phyloP scores from a whole-genome alignment of 1,140 invertebrate species.

The Drosophila varians region DNA sequence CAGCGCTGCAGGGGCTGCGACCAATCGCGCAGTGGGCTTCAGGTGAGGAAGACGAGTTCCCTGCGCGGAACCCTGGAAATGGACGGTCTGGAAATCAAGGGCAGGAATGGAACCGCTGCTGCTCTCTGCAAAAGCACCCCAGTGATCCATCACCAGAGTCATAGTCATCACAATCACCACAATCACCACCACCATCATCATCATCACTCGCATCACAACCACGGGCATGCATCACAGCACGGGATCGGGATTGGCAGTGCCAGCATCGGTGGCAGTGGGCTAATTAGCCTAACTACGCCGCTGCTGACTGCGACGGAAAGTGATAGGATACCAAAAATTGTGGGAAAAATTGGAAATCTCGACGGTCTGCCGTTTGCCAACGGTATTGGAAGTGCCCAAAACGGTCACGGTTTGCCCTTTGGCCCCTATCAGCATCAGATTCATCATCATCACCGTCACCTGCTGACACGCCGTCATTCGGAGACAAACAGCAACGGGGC shows the following conservation, averaged over 20 bases:
- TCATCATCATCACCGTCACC: conserved; percentile 46
- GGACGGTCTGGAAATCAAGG: conserved; percentile 13
- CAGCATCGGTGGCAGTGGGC: conserved; percentile 67
- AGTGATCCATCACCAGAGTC: conserved; percentile 41
- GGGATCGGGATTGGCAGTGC: conserved; percentile 58
- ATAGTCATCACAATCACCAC: conserved; percentile 38
- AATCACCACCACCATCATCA: conserved; percentile 26
- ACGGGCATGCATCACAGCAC: conserved; percentile 13
- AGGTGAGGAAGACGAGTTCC: conserved; percentile 74
- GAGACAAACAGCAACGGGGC: conserved; percentile 62
- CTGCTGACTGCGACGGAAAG: conserved; percentile 55
- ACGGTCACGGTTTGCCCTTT: conserved; percentile 46
- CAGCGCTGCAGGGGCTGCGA: conserved; percentile 64
- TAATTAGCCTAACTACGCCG: conserved; percentile 42
- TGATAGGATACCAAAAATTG: conserved; percentile 84
- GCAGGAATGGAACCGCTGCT: conserved; percentile 5
- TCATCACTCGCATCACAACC: conserved; percentile 49
- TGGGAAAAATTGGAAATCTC: conserved; percentile 82
- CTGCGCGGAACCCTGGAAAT: conserved; percentile 67
- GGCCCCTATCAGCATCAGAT: conserved; percentile 50
- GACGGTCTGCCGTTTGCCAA: conserved; percentile 68
- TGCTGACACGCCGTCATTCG: conserved; percentile 68
- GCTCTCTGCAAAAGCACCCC: conserved; percentile 73
- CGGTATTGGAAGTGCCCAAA: conserved; percentile 49
- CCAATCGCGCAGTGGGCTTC: conserved; percentile 45